A percentile compares a stretch with the other conserved stretches of the same genome.
Conservation (phyloP, 2,888 invertebrate species). For the Aleiodes testaceus region DNA sequence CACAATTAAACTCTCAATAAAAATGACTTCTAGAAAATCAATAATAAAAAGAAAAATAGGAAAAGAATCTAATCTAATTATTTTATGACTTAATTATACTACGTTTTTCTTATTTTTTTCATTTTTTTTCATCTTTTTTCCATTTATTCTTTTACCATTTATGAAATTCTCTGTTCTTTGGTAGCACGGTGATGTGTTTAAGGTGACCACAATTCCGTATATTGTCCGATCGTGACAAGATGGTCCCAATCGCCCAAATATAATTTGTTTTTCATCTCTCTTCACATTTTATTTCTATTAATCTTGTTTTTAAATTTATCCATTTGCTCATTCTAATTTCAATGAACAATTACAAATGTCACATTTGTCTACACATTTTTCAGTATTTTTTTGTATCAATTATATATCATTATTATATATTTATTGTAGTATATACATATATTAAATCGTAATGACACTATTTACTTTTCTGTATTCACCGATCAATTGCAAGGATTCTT, state of each 20-base stretch:
- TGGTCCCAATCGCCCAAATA: constrained; percentile 63
- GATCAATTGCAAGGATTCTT: background rate
- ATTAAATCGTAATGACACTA: constrained; percentile 21
- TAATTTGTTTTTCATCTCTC: constrained; percentile 48
- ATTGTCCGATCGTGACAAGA: constrained; percentile 67
- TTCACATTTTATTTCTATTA: background rate
- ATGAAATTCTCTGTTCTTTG: constrained; percentile 66
- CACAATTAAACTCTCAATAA: constrained; percentile 42
- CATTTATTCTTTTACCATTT: constrained; percentile 50
- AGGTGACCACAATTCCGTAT: constrained; percentile 62
- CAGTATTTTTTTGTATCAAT: background rate
- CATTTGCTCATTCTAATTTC: background rate
- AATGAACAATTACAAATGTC: constrained; percentile 11
- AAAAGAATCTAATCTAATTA: constrained; percentile 38
- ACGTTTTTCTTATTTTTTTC: constrained; percentile 52
- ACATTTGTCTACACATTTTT: constrained; percentile 26
- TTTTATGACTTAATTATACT: constrained; percentile 52
- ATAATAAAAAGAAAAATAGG: constrained; percentile 33
- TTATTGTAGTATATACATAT: constrained; percentile 14
- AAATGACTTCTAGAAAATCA: constrained; percentile 42
- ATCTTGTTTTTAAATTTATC: background rate
- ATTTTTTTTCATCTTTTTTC: constrained; percentile 45
- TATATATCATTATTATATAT: constrained; percentile 18
- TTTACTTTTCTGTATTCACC: background rate
- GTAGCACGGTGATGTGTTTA: constrained; percentile 69